These are phyloP conservation scores for Argya squamiceps DNA, from an alignment of 2,797 vertebrate species.

Conservation along the genomic window DNA sequence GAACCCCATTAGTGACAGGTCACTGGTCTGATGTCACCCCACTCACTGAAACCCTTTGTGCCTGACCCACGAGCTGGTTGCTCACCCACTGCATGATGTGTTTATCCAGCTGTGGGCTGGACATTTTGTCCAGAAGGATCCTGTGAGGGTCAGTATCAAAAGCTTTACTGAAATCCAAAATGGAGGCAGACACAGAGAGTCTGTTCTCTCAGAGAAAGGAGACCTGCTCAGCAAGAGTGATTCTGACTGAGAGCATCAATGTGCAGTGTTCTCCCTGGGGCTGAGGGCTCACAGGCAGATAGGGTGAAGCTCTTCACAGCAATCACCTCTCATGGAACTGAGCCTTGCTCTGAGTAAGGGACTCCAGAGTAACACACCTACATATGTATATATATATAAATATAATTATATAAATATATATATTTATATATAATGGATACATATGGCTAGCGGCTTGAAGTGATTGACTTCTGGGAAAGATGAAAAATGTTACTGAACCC, in stretches of 20 bases:
- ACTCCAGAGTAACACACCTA: not conserved
- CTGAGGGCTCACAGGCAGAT: accelerated
- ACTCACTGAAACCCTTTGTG: not conserved
- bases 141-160: not conserved
- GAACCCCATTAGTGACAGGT: not conserved
- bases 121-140: not conserved
- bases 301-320: not conserved
- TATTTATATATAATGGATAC: not conserved
- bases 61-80: accelerated
- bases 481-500: constrained; percentile 51
- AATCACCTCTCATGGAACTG: not conserved
- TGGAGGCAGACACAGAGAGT: not conserved
- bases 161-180: not conserved
- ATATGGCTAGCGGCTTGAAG: constrained; percentile 14
- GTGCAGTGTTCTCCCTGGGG: accelerated
- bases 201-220: not conserved
- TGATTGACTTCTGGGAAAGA: constrained; percentile 47
- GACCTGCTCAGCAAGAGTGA: not conserved
- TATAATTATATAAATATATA: no score
- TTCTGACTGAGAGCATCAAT: not conserved
- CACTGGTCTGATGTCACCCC: not conserved
- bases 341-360: not conserved
- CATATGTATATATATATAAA: accelerated
- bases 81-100: not conserved
- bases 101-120: not conserved